A percentile compares a stretch with the other conserved stretches of the same genome.
Conservation (phyloP, 2,888 invertebrate species). For the Cistogaster globosa region DNA sequence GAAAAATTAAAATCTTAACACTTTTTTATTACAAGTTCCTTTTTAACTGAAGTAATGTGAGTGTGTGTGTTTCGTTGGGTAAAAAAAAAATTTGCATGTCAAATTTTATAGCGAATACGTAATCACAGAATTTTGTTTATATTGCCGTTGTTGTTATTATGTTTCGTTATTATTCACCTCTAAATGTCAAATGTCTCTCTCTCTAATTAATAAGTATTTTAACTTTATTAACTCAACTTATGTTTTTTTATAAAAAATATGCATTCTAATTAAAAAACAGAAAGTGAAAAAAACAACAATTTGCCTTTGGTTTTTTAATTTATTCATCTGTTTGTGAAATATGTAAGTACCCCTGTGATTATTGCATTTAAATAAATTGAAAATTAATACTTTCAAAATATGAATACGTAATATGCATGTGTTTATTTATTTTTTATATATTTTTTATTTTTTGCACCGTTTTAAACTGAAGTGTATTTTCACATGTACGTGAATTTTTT, state of each 20-base stretch:
- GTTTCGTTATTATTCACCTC: slow-evolving; percentile 29
- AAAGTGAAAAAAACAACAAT: neutral
- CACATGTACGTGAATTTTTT: neutral
- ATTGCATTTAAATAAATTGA: too few species aligned
- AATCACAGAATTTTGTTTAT: slow-evolving; percentile 50
- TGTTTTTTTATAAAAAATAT: slow-evolving; percentile 8
- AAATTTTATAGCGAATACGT: slow-evolving; percentile 30
- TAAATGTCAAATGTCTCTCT: slow-evolving; percentile 57
- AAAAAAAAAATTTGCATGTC: slow-evolving; percentile 44
- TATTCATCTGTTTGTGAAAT: slow-evolving; percentile 11
- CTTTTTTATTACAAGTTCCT: neutral
- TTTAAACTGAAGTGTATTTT: slow-evolving; percentile 42
- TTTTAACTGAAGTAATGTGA: neutral
- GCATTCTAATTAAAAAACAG: slow-evolving; percentile 16
- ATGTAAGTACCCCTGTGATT: too few species aligned
- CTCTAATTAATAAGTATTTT: slow-evolving; percentile 46
- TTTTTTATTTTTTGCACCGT: slow-evolving; percentile 8
- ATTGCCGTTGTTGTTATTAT: slow-evolving; percentile 11
- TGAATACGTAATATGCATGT: neutral
- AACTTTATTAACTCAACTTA: neutral
- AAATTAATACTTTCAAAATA: too few species aligned
- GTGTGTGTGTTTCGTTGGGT: neutral
- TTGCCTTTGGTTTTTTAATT: slow-evolving; percentile 10
- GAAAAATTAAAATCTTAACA: neutral
- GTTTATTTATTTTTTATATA: neutral